phyloP scores from a whole-genome alignment of 2,797 vertebrate species.

The Pipistrellus nathusii region DNA sequence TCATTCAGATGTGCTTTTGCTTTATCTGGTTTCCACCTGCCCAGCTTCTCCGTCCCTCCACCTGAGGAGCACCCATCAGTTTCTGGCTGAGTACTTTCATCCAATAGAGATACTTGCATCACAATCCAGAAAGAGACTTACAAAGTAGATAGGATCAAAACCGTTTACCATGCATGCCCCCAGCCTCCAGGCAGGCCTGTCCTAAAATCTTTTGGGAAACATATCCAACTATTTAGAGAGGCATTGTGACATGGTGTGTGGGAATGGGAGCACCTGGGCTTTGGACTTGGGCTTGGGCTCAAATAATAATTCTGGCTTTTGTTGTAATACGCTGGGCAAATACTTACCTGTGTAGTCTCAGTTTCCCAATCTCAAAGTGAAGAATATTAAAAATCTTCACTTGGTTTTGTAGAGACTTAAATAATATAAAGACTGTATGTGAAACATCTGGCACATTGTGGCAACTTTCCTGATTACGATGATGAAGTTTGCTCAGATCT shows the following conservation, averaged over 20 bases:
- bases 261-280: background rate
- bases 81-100: background rate
- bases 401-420: slow-evolving; percentile 12
- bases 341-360: background rate
- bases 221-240: background rate
- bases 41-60: background rate
- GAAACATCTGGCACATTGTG: background rate
- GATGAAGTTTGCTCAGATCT: slow-evolving; percentile 3
- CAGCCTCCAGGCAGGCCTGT: background rate
- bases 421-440: background rate
- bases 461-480: slow-evolving; percentile 12
- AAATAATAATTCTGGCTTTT: background rate
- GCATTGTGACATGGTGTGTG: rapidly evolving
- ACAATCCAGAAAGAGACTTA: background rate
- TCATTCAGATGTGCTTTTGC: background rate
- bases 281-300: background rate
- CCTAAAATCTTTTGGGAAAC: background rate
- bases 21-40: background rate
- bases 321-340: background rate
- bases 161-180: background rate
- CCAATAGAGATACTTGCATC: background rate
- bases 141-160: background rate
- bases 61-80: background rate
- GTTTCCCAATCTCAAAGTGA: slow-evolving; percentile 29
- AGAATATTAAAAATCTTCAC: slow-evolving; percentile 23